Conservation (phyloP, 2,888 invertebrate genomes). For the Xestia rhomboidea region DNA sequence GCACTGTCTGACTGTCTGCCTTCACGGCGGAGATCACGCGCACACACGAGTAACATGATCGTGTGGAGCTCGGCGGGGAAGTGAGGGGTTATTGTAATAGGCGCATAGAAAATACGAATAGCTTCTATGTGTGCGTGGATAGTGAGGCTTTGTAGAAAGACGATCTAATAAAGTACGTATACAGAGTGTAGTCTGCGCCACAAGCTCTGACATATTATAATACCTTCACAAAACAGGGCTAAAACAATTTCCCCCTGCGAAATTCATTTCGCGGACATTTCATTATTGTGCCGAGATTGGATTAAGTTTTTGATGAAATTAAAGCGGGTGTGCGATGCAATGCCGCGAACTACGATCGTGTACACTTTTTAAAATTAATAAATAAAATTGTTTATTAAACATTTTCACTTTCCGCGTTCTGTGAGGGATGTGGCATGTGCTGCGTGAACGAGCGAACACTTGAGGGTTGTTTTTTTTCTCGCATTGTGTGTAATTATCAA, state of each 20-base stretch:
- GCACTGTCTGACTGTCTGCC: not conserved
- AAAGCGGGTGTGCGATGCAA: constrained; percentile 56
- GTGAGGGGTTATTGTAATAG: not conserved
- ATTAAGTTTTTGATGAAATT: constrained; percentile 70
- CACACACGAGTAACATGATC: not conserved
- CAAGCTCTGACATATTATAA: constrained; percentile 53
- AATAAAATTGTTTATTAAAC: constrained; percentile 26
- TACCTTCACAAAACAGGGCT: constrained; percentile 65
- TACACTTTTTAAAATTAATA: constrained; percentile 26
- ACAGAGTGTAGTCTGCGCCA: not conserved
- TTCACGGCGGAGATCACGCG: not conserved
- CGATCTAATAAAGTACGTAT: not conserved
- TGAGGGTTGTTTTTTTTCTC: not conserved
- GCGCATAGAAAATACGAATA: not conserved
- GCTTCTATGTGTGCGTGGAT: not conserved
- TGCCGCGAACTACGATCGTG: constrained; percentile 34
- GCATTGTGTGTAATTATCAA: not conserved
- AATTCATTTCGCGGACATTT: constrained; percentile 67
- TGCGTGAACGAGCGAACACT: not conserved
- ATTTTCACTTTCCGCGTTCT: constrained; percentile 7
- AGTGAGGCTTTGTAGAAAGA: not conserved
- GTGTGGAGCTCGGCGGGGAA: not conserved
- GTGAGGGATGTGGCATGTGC: not conserved
- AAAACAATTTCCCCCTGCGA: constrained; percentile 56
- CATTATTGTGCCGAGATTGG: constrained; percentile 65